Base-by-base conservation (phyloP, 30 jellyfish, hydroid and myxozoan species). In the Catostylus mosaicus region DNA sequence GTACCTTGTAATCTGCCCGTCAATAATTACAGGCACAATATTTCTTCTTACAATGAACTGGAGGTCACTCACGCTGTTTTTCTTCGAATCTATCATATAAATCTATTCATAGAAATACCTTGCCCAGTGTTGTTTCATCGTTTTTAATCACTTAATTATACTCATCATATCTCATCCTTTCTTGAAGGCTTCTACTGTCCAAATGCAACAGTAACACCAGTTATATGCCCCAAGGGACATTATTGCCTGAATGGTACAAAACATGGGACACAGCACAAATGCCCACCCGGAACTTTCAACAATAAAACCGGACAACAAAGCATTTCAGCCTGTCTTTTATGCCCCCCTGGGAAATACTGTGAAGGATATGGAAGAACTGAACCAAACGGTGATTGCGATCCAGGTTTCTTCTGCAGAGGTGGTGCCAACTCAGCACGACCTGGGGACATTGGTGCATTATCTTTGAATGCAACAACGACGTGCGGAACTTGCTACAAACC, bases 241-340 rank as follows among this genome's bases (percentile, higher is more conserved):
- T 91, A 66, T 59, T 91, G 98, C 83, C 30, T 74, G 40, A 91
- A 84, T 48, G 96, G 94, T n/a, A 91, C 98, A 10, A 43, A 52
- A 34, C 52, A 52, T 60, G 40, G 96, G 59, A 91, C 93, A 20
- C 85, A 91, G 59, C 57, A 74, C 86, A 36, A 75, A 32, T 91
- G 98, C 71, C 98, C 96, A 18, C 96, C 98, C 7, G 98, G 98
- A 27, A 84, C 90, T 19, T 85, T n/a, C 69, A 91, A 91, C 80
- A 91, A 85, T 87, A 66, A 77, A 22, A 91, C 96, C 19, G 93
- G 90, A 7, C 98, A 91, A 64, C 65, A 66, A 30, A 32, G 62
- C 59, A 38, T 30, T 26, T 46, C 90, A 0, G 35, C 96, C 31
- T 91, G 98, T 63, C 52, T 34, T 32, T 29, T 24, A n/a, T 88